These are phyloP conservation scores for Pagrus major DNA, from an alignment of 2,113 vertebrate species.

Conservation along the genomic window DNA sequence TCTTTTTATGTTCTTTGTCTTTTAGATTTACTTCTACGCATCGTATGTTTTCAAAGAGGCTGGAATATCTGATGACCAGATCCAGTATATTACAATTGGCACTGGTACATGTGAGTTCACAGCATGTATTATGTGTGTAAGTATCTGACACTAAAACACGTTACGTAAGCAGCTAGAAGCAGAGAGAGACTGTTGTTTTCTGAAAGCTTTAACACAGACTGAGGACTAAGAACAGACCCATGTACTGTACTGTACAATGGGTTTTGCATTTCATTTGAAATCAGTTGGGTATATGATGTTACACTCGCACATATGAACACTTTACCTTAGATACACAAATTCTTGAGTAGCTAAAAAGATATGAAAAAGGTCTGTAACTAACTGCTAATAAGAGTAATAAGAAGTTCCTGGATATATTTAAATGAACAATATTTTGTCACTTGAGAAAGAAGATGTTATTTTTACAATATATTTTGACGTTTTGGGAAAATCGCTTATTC, in stretches of 20 bases:
- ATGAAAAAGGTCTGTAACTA: background rate
- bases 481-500: background rate
- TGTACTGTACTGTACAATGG: background rate
- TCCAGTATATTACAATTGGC: constrained; percentile 89
- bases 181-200: constrained; percentile 27
- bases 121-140: constrained; percentile 88
- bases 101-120: constrained; percentile 91
- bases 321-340: background rate
- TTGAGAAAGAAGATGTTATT: background rate
- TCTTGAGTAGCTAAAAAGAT: background rate
- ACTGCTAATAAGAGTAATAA: background rate
- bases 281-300: background rate
- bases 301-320: background rate
- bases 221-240: background rate
- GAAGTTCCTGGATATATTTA: background rate
- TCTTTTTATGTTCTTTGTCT: constrained; percentile 28
- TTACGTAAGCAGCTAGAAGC: constrained; percentile 57
- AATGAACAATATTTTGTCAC: background rate
- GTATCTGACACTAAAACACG: constrained; percentile 65
- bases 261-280: background rate
- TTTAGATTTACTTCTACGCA: constrained; percentile 92
- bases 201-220: constrained; percentile 23
- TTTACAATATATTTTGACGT: background rate
- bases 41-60: constrained; percentile 89
- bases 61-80: constrained; percentile 84